Evolutionary conservation across 2,113 vertebrate species (phyloP).

Genomic region (Melanocharis versteri): DNA sequence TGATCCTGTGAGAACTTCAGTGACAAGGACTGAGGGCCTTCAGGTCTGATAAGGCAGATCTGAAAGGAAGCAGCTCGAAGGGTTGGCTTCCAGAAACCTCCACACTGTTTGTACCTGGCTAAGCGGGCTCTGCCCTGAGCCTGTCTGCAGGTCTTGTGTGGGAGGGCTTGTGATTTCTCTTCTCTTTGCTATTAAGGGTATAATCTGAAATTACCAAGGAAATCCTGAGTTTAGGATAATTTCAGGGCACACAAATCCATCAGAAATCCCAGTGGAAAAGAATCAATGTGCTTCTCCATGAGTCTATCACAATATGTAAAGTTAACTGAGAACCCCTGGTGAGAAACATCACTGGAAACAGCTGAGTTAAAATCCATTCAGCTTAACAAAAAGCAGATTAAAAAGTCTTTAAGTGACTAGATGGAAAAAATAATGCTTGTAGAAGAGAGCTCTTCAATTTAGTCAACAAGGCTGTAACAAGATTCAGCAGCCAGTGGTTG

Average conservation of each 20-base stretch:
- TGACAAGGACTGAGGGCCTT: neutral
- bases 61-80: neutral
- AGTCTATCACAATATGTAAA: neutral
- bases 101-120: neutral
- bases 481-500: neutral
- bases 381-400: constrained; percentile 29
- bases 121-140: neutral
- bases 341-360: neutral
- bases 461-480: neutral
- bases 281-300: neutral
- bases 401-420: constrained; percentile 10
- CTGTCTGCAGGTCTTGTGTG: neutral
- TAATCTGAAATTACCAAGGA: neutral
- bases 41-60: neutral
- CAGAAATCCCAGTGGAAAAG: neutral
- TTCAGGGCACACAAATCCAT: neutral
- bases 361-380: constrained; percentile 10
- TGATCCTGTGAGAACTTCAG: neutral
- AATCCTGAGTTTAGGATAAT: neutral
- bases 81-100: neutral
- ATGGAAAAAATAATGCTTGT: neutral
- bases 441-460: neutral
- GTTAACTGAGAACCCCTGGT: neutral
- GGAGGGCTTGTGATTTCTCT: neutral
- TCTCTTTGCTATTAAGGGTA: neutral